These are phyloP conservation scores for Paramisgurnus dabryanus DNA, from an alignment of 2,113 vertebrate genomes.

Conservation along the genomic window DNA sequence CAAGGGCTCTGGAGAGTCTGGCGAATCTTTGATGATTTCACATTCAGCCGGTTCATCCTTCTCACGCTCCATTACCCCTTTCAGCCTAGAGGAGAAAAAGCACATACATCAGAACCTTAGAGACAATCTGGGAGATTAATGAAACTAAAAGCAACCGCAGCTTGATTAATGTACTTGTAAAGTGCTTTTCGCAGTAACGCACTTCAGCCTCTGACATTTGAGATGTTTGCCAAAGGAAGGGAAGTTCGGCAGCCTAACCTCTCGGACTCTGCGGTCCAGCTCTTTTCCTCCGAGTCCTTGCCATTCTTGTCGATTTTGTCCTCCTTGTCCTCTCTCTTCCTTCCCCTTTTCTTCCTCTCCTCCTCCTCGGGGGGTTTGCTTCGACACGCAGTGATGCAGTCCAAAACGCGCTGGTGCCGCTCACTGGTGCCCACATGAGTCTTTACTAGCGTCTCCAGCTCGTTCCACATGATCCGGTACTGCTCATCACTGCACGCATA, in stretches of 20 bases:
- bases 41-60: constrained; percentile 89
- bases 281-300: constrained; percentile 90
- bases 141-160: background rate
- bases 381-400: constrained; percentile 91
- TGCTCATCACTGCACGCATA: constrained; percentile 85
- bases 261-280: constrained; percentile 87
- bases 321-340: constrained; percentile 95
- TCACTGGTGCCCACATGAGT: constrained; percentile 88
- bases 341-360: constrained; percentile 92
- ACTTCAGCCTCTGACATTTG: background rate
- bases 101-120: constrained; percentile 7
- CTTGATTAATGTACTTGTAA: background rate
- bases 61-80: constrained; percentile 84
- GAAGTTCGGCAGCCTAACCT: constrained; percentile 69
- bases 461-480: constrained; percentile 99
- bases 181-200: background rate
- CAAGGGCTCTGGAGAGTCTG: constrained; percentile 94
- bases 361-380: constrained; percentile 97
- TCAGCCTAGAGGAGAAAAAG: constrained; percentile 74
- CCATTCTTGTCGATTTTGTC: constrained; percentile 86
- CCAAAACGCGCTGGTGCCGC: constrained; percentile 90
- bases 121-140: background rate
- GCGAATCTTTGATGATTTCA: constrained; percentile 96
- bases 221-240: background rate
- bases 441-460: constrained; percentile 94